Evolutionary conservation across 2,113 vertebrate genomes (phyloP), one percentile per base, ranked within the genome.

Genomic region (Lagopus leucura): DNA sequence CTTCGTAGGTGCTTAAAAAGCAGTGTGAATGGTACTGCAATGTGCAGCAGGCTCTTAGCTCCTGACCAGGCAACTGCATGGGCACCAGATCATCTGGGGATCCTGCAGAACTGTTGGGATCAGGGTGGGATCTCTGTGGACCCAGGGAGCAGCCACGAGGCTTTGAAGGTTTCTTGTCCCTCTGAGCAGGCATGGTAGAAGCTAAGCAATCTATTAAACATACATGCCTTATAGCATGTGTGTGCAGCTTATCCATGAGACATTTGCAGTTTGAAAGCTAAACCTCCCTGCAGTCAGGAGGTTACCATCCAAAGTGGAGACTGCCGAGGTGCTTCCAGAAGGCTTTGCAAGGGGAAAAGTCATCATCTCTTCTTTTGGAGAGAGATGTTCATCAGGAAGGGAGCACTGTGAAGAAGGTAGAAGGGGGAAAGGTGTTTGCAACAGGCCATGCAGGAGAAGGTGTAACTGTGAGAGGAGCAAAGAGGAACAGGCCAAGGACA

Each of bases 401-500:
- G 64, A 81, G 32, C n/a, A 82, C 48, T 5, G 11, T 6, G 64
- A 58, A 47, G 65, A 50, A 71, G 24, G 61, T 55, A 43, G 60
- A 57, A 54, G 50, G 45, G 8, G 81, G 90, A 87, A 48, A 34
- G 14, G 8, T 20, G 5, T 47, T 78, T 77, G 30, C 11, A 70
- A 52, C 13, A 40, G 52, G 22, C 42, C 17, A 18, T 34, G 3
- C 0, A 47, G 43, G 63, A 61, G n/a, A 34, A 60, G 52, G 7
- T 20, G 54, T 61, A 21, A 63, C 10, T 13, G 10, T 67, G 82
- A 43, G 66, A 88, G 42, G 32, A 54, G 54, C 63, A 43, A 89
- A 80, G 93, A 97, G 89, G 96, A 95, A 94, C 6, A 32, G 71
- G 92, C 90, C 48, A 66, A 93, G 78, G 86, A 89, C 80, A 95